These are phyloP conservation scores for Galaxias olidus DNA, from an alignment of 2,797 vertebrate genomes.

Conservation along the genomic window DNA sequence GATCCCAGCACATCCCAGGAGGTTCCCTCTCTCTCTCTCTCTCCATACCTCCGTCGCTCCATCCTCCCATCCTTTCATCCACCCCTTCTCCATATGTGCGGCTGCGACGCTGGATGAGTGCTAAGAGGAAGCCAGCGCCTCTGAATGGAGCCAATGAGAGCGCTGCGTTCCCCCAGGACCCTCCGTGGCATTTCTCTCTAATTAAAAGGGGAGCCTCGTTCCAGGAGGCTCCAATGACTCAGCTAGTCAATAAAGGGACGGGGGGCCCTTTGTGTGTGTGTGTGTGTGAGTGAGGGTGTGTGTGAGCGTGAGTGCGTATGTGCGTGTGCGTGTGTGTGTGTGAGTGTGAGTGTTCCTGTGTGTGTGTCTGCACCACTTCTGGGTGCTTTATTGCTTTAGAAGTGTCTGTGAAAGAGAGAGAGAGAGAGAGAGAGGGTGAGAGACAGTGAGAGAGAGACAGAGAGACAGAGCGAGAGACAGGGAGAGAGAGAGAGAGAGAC, in stretches of 20 bases:
- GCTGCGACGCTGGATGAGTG: too few relatives aligned
- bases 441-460: background rate
- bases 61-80: too few relatives aligned
- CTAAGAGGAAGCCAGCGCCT: background rate
- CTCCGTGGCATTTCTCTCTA: background rate
- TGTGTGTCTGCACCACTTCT: background rate
- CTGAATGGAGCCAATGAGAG: constrained; percentile 5
- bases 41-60: too few relatives aligned
- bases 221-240: background rate
- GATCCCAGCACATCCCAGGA: background rate
- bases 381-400: background rate
- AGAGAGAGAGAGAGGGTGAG: background rate
- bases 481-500: background rate
- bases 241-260: background rate
- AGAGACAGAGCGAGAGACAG: background rate
- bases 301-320: background rate
- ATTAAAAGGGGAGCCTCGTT: constrained; percentile 5
- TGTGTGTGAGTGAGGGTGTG: background rate
- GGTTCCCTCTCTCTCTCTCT: too few relatives aligned
- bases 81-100: too few relatives aligned
- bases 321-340: background rate
- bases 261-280: background rate
- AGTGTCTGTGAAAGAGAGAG: background rate
- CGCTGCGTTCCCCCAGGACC: background rate
- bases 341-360: constrained; percentile 1